Base-by-base conservation (phyloP, 2,888 invertebrate species). In the Ashinkailepas kermadecensis region DNA sequence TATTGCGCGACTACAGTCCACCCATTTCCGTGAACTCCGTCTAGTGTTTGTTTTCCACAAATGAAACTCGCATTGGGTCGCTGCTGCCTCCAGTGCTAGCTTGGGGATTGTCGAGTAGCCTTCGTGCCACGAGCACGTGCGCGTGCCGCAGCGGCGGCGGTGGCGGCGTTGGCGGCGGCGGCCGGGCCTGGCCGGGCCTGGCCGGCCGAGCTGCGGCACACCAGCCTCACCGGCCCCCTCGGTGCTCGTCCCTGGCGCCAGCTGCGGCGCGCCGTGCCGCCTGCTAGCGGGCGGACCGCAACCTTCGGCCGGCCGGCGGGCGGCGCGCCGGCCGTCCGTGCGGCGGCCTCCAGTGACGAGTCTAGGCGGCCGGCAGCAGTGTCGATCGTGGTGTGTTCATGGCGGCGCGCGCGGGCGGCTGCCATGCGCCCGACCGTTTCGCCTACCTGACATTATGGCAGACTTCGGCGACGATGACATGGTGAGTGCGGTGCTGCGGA, bases 211-310 rank as follows among this genome's bases (percentile, higher is more conserved):
- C 79, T n/a, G 25, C 79, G 79, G 12, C 79, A 39, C 57, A 21
- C 39, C n/a, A 78, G 78, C 25, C 78, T 56, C 56, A n/a, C 25
- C 78, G 21, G 12, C 74, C 74, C 12, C 12, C 74, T 18, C 39
- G 21, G 18, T 25, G 25, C 18, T 54, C 58, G 78, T 39, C 70
- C 15, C 70, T 13, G 39, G 39, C 70, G 70, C 70, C 70, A 70
- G 25, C 70, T 70, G 39, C 12, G 15, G 23, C 10, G 23, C 25
- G 67, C 12, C 25, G 70, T 8, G 39, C 70, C 70, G 23, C 39
- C 10, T 10, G 39, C 70, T 70, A 70, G 70, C 70, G 70, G 39
- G 70, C 70, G 70, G 70, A 70, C 70, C 70, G 39, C 70, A 70
- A 70, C 70, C 70, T 70, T 70, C 70, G 70, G 67, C 25, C 67